Base-by-base conservation (phyloP, 2,888 invertebrate species). In the Melolontha melolontha region DNA sequence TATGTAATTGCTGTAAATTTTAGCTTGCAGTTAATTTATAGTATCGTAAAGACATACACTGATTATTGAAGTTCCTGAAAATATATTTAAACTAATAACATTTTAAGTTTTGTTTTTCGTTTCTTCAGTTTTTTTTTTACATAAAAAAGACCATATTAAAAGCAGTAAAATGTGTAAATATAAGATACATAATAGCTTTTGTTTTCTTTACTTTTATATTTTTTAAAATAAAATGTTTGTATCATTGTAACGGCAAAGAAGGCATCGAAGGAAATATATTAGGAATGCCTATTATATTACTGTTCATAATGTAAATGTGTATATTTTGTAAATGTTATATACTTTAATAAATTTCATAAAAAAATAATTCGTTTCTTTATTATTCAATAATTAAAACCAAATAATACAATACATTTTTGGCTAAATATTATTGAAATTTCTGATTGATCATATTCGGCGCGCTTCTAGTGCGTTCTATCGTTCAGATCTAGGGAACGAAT, bases 261-360 rank as follows among this genome's bases (percentile, higher is more conserved):
- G 54, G 54, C 54, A 54, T 54, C 54, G 54, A 54, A 40, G 16
- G 39, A 54, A 40, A 54, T 10, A 17, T n/a, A 54, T 39, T 39
- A 11, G 5, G 49, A 22, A 49, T 49, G 49, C 49, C 49, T 49
- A 22, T 49, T 47, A 47, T 16, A 47, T 49, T 49, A 49, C 22
- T 49, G 22, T 49, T 17, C 49, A 49, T 49, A 49, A 57, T 68
- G 66, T 64, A 63, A 50, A 68, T 42, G 44, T 67, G 67, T 75
- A 75, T 75, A 75, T 76, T 76, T 76, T 76, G 70, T 76, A 75
- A 74, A 74, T 74, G 74, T 75, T 76, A 71, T 75, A 73, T 73
- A 74, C 72, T 72, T 71, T 71, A 73, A 74, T 72, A 72, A 71
- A 74, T 75, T 76, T 73, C 72, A 73, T 70, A 71, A 72, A 74